A percentile compares a stretch with the other conserved stretches of the same genome.
phyloP scores from a whole-genome alignment of 2,113 vertebrate species.

The Copsychus sechellarum region DNA sequence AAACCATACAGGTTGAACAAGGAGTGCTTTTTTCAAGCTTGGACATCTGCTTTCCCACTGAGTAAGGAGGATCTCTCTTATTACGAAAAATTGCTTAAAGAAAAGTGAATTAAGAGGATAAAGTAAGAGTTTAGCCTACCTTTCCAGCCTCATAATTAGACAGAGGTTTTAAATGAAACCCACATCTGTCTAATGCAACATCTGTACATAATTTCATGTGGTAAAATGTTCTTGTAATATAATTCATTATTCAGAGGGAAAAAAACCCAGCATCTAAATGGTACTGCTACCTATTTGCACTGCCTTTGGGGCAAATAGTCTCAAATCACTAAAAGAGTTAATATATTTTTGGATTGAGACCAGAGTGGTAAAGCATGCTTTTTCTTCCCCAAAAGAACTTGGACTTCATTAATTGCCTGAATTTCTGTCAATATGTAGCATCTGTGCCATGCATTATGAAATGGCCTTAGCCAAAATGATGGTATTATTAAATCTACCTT shows the following conservation, averaged over 20 bases:
- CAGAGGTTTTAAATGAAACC: background rate
- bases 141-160: background rate
- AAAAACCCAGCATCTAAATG: background rate
- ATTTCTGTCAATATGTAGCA: background rate
- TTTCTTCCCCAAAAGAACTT: background rate
- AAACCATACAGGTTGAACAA: conserved; percentile 39
- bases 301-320: background rate
- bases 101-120: background rate
- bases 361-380: background rate
- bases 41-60: conserved; percentile 8
- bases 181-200: background rate
- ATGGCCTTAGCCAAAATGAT: background rate
- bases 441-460: background rate
- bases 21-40: conserved; percentile 2
- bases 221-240: background rate
- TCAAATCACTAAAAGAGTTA: background rate
- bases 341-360: background rate
- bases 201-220: background rate
- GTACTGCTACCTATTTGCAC: background rate
- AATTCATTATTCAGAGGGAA: background rate
- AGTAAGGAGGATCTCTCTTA: background rate
- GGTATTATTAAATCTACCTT: background rate
- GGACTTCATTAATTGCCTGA: background rate
- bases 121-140: background rate
- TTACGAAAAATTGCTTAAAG: background rate